phyloP scores from a whole-genome alignment of 1,140 invertebrate species.

The Euwallacea fornicatus region DNA sequence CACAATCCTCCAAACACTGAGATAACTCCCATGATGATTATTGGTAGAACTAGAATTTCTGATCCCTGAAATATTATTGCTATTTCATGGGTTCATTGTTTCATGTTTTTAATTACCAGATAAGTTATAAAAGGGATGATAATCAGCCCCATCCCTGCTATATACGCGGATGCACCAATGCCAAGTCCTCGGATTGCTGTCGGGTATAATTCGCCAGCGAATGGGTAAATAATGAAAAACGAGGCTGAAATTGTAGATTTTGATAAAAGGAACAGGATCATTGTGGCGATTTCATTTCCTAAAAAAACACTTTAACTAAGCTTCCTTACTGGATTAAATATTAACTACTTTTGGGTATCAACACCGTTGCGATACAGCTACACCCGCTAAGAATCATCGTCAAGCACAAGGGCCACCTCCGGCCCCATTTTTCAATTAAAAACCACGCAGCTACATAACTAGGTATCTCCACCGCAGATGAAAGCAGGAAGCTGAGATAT shows the following conservation, averaged over 20 bases:
- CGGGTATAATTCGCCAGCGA: conserved; percentile 86
- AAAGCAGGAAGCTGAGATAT: conserved; percentile 83
- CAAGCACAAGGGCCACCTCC: conserved; percentile 79
- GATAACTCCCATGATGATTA: conserved; percentile 78
- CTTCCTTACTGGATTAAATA: neutral
- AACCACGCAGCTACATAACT: conserved; percentile 83
- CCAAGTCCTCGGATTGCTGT: conserved; percentile 83
- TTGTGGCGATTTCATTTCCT: conserved; percentile 73
- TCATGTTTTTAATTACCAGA: conserved; percentile 61
- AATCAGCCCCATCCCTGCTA: conserved; percentile 82
- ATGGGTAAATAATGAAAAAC: conserved; percentile 88
- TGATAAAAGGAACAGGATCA: conserved; percentile 80
- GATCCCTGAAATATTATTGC: conserved; percentile 63
- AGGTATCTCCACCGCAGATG: conserved; percentile 80
- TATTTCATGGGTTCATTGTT: neutral
- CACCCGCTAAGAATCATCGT: conserved; percentile 82
- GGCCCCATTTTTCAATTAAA: conserved; percentile 80
- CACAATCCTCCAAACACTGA: conserved; percentile 78
- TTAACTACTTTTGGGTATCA: conserved; percentile 68
- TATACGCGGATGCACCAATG: conserved; percentile 86
- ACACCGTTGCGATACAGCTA: conserved; percentile 78
- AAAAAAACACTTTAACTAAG: conserved; percentile 48
- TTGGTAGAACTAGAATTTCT: conserved; percentile 77
- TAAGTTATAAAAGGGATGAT: conserved; percentile 91
- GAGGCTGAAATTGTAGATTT: conserved; percentile 89